Conservation (phyloP, 2,888 invertebrate species). For the Lasioglossum marginatum region DNA sequence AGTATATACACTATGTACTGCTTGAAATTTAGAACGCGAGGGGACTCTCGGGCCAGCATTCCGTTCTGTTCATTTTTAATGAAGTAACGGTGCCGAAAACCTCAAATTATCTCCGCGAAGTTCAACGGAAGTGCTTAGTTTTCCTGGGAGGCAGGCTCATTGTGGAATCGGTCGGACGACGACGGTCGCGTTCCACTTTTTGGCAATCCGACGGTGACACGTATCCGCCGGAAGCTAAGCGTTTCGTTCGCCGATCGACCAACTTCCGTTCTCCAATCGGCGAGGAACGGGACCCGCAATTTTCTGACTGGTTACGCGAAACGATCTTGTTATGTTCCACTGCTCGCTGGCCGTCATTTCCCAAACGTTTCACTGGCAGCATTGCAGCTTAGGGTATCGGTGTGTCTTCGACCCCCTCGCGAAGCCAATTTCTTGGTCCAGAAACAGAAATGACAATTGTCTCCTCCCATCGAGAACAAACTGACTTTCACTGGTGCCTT, state of each 20-base stretch:
- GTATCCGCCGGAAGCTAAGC: background rate
- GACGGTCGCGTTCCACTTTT: constrained; percentile 53
- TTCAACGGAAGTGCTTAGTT: constrained; percentile 56
- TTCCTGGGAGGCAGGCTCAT: constrained; percentile 24
- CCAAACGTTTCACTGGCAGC: background rate
- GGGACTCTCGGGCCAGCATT: background rate
- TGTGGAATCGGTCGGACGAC: constrained; percentile 39
- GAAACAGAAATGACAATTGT: background rate
- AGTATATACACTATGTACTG: background rate
- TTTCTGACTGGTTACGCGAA: background rate
- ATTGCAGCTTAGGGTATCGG: background rate
- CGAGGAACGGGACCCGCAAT: constrained; percentile 7
- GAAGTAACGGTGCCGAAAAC: constrained; percentile 57
- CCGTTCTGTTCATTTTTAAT: constrained; percentile 55
- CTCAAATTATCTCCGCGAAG: constrained; percentile 50
- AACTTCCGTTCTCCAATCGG: constrained; percentile 9
- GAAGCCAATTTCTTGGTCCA: background rate
- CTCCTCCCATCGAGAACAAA: constrained; percentile 13
- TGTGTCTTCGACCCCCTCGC: background rate
- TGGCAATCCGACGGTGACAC: constrained; percentile 12
- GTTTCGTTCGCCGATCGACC: constrained; percentile 3
- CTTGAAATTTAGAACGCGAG: constrained; percentile 8
- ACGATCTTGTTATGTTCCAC: background rate
- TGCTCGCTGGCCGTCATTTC: background rate
- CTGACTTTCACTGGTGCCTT: constrained; percentile 63